Conservation (phyloP, 2,797 vertebrate species). For the Psittacula echo region DNA sequence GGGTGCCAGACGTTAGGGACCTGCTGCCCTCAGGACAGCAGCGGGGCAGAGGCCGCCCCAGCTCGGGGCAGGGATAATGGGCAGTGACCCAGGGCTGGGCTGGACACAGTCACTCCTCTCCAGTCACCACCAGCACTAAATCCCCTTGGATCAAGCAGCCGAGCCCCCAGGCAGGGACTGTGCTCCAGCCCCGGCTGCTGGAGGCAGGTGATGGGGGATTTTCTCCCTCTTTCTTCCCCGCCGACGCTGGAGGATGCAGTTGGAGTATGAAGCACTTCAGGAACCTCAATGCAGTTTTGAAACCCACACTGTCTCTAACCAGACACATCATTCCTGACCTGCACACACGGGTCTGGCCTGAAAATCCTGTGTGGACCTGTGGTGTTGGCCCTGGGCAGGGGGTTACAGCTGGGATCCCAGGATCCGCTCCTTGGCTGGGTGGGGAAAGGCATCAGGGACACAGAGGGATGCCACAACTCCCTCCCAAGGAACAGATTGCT, state of each 20-base stretch:
- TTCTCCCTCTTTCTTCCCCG: not conserved
- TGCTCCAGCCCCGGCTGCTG: not conserved
- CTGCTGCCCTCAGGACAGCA: not conserved
- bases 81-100: not conserved
- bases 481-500: not conserved
- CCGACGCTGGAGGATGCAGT: not conserved
- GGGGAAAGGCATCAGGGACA: not conserved
- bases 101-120: not conserved
- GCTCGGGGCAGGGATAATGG: not conserved
- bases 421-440: not conserved
- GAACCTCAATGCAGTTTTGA: not conserved
- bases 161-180: fast-evolving
- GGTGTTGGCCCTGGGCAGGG: not conserved
- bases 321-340: fast-evolving
- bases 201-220: not conserved
- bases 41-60: not conserved
- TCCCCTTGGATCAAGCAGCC: fast-evolving
- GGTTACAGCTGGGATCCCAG: fast-evolving
- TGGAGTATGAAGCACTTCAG: not conserved
- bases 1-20: not conserved
- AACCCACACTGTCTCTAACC: not conserved
- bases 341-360: fast-evolving
- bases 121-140: not conserved
- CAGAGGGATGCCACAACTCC: not conserved
- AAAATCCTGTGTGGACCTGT: not conserved